A percentile compares a stretch with the other conserved stretches of the same genome.
Evolutionary conservation across 2,797 vertebrate genomes (phyloP).

Genomic region (Darevskia mixta): DNA sequence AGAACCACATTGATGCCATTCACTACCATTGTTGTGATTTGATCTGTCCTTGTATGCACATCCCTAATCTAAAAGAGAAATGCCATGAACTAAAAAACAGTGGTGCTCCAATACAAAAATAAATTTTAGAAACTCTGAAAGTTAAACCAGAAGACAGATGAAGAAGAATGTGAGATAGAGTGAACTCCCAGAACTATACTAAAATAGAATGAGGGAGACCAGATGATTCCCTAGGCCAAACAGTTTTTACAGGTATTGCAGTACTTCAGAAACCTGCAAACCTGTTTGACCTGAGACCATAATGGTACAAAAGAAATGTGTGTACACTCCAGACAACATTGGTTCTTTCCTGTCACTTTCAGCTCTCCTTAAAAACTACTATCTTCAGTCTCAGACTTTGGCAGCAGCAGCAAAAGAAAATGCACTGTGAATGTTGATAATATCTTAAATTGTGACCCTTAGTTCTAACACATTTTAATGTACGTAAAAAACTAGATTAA

Average conservation of each 20-base stretch:
- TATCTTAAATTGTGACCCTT: conserved; percentile 14
- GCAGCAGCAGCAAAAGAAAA: background rate
- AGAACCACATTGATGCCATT: background rate
- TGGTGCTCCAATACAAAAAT: background rate
- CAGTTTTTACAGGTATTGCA: background rate
- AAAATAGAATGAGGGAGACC: background rate
- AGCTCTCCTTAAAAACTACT: background rate
- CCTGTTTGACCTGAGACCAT: background rate
- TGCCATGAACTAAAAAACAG: background rate
- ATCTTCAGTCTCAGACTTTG: background rate
- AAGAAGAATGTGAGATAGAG: no score
- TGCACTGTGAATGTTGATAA: conserved; percentile 13
- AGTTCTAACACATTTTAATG: conserved; percentile 27
- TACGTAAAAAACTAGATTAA: conserved; percentile 34
- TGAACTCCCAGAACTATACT: background rate
- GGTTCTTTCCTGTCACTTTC: background rate
- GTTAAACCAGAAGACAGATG: background rate
- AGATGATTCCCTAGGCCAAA: background rate
- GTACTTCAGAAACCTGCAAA: background rate
- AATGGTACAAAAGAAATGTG: background rate
- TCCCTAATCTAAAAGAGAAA: background rate
- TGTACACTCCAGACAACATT: background rate
- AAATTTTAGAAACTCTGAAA: background rate
- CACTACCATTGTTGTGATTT: background rate
- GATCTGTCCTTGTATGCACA: background rate